Percentiles rank a stretch among this genome's conserved stretches.
These are phyloP conservation scores for Eretmochelys imbricata DNA, from an alignment of 2,113 vertebrate species.

Conservation along the genomic window DNA sequence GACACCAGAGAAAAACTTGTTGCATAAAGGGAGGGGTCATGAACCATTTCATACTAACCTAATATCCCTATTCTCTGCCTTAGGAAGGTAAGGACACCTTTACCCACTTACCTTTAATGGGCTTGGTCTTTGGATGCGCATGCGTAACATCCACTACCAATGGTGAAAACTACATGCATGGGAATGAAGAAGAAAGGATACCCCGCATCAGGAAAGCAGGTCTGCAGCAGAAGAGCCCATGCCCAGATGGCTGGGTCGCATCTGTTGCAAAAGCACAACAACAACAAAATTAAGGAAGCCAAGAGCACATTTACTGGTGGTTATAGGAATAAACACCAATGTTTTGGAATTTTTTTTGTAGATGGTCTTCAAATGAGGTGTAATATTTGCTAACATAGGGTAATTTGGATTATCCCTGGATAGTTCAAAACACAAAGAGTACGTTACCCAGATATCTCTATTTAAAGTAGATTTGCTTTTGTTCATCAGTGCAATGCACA, in stretches of 20 bases:
- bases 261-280: constrained; percentile 11
- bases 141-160: neutral
- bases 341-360: constrained; percentile 30
- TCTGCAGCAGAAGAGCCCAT: neutral
- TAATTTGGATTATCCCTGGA: constrained; percentile 76
- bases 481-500: constrained; percentile 80
- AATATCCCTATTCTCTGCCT: neutral
- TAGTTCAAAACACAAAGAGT: constrained; percentile 80
- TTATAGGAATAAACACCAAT: constrained; percentile 50
- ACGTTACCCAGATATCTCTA: constrained; percentile 82
- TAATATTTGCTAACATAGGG: constrained; percentile 77
- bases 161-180: rapidly evolving
- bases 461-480: constrained; percentile 86
- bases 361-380: constrained; percentile 63
- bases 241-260: neutral
- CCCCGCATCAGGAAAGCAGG: neutral
- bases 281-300: neutral
- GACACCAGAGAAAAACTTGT: neutral
- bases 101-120: neutral
- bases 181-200: neutral
- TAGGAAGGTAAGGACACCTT: rapidly evolving
- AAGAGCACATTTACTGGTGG: constrained; percentile 41
- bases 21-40: neutral
- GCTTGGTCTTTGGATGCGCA: neutral
- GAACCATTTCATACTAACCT: neutral